Base-by-base conservation (phyloP, 92 coral and sea anemone species). In the Epizoanthus scotinus region DNA sequence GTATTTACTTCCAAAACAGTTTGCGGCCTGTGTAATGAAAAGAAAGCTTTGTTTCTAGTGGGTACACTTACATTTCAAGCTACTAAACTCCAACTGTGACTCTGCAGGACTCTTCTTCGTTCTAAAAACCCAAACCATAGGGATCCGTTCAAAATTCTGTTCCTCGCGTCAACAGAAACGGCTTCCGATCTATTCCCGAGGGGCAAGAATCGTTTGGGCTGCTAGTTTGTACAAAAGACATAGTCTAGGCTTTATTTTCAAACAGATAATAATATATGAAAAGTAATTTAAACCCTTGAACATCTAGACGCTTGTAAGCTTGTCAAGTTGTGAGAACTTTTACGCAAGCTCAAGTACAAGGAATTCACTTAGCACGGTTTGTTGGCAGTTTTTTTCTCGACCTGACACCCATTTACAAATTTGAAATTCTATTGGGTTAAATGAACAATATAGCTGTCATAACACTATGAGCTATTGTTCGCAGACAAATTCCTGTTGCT, bases 1-100 rank as follows among this genome's bases (percentile, higher is more conserved):
- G 81, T 75, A 75, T 75, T 75, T 59, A 20, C 68, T 34, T 55
- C 22, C 40, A 56, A 12, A 73, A 56, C 54, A 73, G 58, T 56
- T 29, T 63, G 19, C 8, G 18, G 65, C 66, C 15, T 28, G 64
- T 29, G 53, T 20, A n/a, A 9, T 75, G 69, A 75, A 58, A 36
- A 60, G 21, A 22, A 58, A 40, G 22, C 44, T 4, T 40, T 75
- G 2, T 75, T 40, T 10, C 17, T 34, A 75, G 44, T 49, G 34
- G 61, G 22, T 75, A 58, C 63, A 75, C 68, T 0, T 74, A 28
- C 68, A 59, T 22, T 60, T 20, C 25, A 28, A 75, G 20, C 3
- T 57, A 21, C 59, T 75, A 36, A 66, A 58, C 36, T 38, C 68
- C 81, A 12, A 59, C 67, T 59, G 81, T 20, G 81, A 36, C 31